Conservation (phyloP, 2,888 invertebrate species). For the Parthenolecanium corni region DNA sequence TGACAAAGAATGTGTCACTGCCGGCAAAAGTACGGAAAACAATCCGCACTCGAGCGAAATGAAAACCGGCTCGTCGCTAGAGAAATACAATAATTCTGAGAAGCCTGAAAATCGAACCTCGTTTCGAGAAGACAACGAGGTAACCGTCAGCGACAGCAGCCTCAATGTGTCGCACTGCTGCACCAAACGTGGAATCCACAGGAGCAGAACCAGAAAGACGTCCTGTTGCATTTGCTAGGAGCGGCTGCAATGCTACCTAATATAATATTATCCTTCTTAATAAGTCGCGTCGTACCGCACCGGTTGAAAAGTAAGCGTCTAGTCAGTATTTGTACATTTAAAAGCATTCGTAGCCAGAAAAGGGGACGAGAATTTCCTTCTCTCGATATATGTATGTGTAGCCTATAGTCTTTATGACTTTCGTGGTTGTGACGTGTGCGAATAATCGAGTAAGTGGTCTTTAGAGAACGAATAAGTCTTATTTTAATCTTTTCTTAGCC, state of each 20-base stretch:
- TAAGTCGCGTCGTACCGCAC: no score
- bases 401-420: no score
- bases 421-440: no score
- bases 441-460: no score
- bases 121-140: neutral
- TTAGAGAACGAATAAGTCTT: no score
- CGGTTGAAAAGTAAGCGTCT: slow-evolving; percentile 2
- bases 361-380: no score
- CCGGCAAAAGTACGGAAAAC: neutral
- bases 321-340: slow-evolving; percentile 17
- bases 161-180: slow-evolving; percentile 14
- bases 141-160: slow-evolving; percentile 17
- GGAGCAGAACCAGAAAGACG: slow-evolving; percentile 13
- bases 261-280: no score
- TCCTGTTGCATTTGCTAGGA: slow-evolving; percentile 11
- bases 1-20: neutral
- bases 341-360: neutral
- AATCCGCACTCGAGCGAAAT: neutral
- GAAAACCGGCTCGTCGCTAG: no score
- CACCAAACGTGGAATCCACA: neutral
- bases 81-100: neutral
- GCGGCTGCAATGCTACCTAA: neutral
- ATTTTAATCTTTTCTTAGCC: no score
- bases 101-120: neutral
- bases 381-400: no score